Conservation (phyloP, 2,113 vertebrate species). For the Bos javanicus region DNA sequence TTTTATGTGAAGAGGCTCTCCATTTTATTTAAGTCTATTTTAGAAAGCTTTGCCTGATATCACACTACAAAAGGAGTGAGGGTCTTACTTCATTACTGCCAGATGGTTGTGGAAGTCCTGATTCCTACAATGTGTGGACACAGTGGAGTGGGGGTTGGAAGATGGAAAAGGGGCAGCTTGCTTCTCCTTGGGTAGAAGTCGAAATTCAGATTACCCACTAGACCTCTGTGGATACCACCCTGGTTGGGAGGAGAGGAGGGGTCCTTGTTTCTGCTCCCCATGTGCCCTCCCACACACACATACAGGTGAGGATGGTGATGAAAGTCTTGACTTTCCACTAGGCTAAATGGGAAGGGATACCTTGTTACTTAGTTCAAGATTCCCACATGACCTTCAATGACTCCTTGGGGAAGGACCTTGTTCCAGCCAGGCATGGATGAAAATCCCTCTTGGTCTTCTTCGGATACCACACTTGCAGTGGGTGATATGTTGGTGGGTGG, state of each 20-base stretch:
- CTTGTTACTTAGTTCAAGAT: not conserved
- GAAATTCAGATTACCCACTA: not conserved
- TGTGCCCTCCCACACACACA: not conserved
- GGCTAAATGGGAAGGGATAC: not conserved
- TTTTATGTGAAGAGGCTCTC: not conserved
- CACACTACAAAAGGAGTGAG: not conserved
- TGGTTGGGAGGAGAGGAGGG: not conserved
- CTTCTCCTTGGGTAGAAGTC: not conserved
- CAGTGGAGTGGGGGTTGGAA: not conserved
- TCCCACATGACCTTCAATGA: not conserved
- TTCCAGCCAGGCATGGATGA: not conserved
- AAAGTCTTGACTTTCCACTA: not conserved
- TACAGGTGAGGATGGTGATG: not conserved
- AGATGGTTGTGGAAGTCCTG: not conserved
- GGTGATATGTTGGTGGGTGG: not conserved
- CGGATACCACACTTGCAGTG: not conserved
- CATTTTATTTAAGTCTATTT: not conserved
- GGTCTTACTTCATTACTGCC: not conserved
- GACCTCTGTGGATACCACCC: not conserved
- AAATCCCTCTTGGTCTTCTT: not conserved
- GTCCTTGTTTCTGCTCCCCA: not conserved
- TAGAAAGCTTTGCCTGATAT: not conserved
- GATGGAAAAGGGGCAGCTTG: not conserved
- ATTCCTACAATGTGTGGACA: not conserved
- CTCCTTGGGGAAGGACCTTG: not conserved